Conservation (phyloP, 1,140 invertebrate species). For the Heliconius himera region DNA sequence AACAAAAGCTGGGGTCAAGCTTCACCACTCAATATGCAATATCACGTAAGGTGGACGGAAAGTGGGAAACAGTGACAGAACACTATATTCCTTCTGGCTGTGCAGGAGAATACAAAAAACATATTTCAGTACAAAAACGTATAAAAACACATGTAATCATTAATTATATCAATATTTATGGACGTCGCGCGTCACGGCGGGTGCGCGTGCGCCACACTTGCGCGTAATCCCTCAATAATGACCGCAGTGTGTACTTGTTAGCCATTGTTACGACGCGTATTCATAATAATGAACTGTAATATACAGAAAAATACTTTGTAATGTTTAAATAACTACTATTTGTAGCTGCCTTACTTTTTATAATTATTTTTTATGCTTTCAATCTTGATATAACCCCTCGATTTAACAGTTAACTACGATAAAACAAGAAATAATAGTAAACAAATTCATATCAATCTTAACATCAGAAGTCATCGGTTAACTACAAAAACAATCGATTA, state of each 20-base stretch:
- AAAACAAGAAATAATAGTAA: too few relatives aligned
- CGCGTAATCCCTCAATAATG: slow-evolving; percentile 23
- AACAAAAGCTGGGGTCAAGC: too few relatives aligned
- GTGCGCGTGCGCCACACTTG: slow-evolving; percentile 13
- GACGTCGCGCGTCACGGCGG: slow-evolving; percentile 9
- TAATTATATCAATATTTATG: slow-evolving; percentile 17
- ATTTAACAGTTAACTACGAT: too few relatives aligned
- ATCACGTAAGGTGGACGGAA: too few relatives aligned
- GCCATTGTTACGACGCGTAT: background rate
- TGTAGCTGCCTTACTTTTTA: background rate
- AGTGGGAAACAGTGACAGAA: background rate
- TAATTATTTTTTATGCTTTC: background rate
- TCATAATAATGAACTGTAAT: slow-evolving; percentile 1
- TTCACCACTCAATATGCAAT: too few relatives aligned
- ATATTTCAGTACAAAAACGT: background rate
- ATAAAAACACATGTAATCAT: background rate
- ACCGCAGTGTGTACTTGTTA: background rate
- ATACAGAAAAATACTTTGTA: background rate
- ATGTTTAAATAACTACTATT: background rate
- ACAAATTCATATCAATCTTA: too few relatives aligned
- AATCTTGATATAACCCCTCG: too few relatives aligned
- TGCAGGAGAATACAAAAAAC: background rate
- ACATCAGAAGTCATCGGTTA: too few relatives aligned
- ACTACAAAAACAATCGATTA: too few relatives aligned
- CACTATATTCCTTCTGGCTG: background rate